Evolutionary conservation across 2,797 vertebrate species (phyloP).

Genomic region (Silurus aristotelis): DNA sequence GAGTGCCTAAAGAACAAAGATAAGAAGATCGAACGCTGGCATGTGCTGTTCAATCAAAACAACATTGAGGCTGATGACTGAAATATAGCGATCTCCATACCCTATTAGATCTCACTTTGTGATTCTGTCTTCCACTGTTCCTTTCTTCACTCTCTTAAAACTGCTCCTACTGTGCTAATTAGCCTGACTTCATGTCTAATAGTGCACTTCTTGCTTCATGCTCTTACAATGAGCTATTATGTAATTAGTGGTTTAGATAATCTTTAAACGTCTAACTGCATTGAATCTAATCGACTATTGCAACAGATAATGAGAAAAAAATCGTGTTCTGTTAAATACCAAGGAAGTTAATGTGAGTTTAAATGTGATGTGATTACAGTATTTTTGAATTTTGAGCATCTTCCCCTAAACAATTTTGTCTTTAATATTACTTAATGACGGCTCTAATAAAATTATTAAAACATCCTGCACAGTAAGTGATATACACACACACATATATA

Average conservation of each 20-base stretch:
- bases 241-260: slow-evolving; percentile 36
- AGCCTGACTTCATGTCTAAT: slow-evolving; percentile 3
- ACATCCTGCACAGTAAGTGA: not conserved
- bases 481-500: no score
- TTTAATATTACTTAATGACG: slow-evolving; percentile 11
- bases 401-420: not conserved
- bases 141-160: not conserved
- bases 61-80: slow-evolving; percentile 83
- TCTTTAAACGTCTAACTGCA: slow-evolving; percentile 8
- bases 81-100: slow-evolving; percentile 4
- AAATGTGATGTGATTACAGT: not conserved
- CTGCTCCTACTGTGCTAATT: slow-evolving; percentile 11
- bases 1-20: slow-evolving; percentile 98
- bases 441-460: not conserved
- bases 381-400: not conserved
- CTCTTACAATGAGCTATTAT: slow-evolving; percentile 35
- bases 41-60: slow-evolving; percentile 88
- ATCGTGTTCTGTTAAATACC: slow-evolving; percentile 30
- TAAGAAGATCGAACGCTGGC: slow-evolving; percentile 96
- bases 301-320: not conserved
- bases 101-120: not conserved
- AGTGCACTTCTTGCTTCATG: slow-evolving; percentile 40
- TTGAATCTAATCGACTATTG: slow-evolving; percentile 9
- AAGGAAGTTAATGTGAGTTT: slow-evolving; percentile 29
- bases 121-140: slow-evolving; percentile 8